Evolutionary conservation across 1,140 invertebrate species (phyloP), one percentile per base, ranked within the genome.

Genomic region (Sycophila sp.): DNA sequence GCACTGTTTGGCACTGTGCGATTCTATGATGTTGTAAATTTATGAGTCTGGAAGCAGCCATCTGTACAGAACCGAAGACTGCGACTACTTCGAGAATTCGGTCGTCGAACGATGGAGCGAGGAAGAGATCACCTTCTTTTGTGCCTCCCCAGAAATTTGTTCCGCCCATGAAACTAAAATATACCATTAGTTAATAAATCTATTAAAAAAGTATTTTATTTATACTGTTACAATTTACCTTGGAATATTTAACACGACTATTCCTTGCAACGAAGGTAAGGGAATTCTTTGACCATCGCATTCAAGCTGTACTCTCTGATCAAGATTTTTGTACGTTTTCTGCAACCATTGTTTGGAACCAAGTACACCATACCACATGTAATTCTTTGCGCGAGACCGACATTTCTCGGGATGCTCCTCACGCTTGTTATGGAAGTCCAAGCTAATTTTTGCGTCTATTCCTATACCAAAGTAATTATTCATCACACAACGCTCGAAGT

Each of bases 381-480:
- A 96, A 84, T 98, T 98, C 76, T 96, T 94, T 0, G 96, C 97
- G 51, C 97, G 88, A 2, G 93, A 97, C 69, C 95, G 88, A 86
- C 96, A 99, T 83, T 99, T 99, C 81, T 99, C 96, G 1, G 98
- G 98, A 87, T 99, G 97, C 82, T 98, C 97, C 82, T 99, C 97
- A 30, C 97, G 88, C 83, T 98, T 98, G 78, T 97, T 96, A 85
- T 99, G 98, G 83, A 99, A 99, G 80, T 99, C 97, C 10, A 99
- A 85, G 10, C 96, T 96, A 28, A 99, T 98, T 86, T 99, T 99
- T 1, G 98, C 98, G 88, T 99, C 98, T 53, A 99, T 96, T 13
- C 98, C 98, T 81, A 99, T 99, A 1, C 98, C 98, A 86, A 99
- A 99, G 84, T 99, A 99, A 83, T 99, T 99, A 82, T 99, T 99